These are phyloP conservation scores for Leptinotarsa defecta DNA, from an alignment of 1,140 invertebrate genomes.

Conservation along the genomic window DNA sequence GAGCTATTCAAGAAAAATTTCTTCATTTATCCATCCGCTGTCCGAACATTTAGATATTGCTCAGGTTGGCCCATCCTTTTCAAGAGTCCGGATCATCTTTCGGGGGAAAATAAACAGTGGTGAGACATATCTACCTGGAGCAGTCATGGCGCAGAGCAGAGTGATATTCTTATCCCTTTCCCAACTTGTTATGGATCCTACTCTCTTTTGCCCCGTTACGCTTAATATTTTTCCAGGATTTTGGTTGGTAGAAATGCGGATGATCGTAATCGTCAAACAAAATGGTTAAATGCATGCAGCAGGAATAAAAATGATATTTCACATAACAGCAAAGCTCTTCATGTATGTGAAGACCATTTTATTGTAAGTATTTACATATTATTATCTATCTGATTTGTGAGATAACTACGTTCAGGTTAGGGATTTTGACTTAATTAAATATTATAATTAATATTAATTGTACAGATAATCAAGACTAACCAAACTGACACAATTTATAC, in stretches of 20 bases:
- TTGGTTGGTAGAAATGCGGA: conserved; percentile 55
- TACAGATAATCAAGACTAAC: too few species aligned
- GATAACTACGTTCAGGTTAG: too few species aligned
- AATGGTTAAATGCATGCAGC: too few species aligned
- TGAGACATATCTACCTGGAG: conserved; percentile 49
- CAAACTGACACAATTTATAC: too few species aligned
- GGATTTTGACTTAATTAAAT: too few species aligned
- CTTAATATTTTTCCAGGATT: conserved; percentile 54
- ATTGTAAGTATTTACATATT: too few species aligned
- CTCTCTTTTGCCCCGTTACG: conserved; percentile 52
- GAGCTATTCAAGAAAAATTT: conserved; percentile 47
- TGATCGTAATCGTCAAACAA: conserved; percentile 37
- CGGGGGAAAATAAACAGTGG: conserved; percentile 56
- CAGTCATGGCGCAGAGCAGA: conserved; percentile 45
- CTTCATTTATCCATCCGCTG: conserved; percentile 51
- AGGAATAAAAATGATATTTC: too few species aligned
- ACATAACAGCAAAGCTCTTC: too few species aligned
- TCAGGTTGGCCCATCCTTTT: conserved; percentile 49
- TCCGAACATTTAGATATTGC: conserved; percentile 46
- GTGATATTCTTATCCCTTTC: conserved; percentile 29
- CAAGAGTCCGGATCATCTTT: conserved; percentile 37
- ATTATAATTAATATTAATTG: too few species aligned
- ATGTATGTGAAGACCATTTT: too few species aligned
- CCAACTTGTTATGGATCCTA: conserved; percentile 50
- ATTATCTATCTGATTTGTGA: too few species aligned